phyloP scores from a whole-genome alignment of 2,113 vertebrate species.

The Xyrauchen texanus region DNA sequence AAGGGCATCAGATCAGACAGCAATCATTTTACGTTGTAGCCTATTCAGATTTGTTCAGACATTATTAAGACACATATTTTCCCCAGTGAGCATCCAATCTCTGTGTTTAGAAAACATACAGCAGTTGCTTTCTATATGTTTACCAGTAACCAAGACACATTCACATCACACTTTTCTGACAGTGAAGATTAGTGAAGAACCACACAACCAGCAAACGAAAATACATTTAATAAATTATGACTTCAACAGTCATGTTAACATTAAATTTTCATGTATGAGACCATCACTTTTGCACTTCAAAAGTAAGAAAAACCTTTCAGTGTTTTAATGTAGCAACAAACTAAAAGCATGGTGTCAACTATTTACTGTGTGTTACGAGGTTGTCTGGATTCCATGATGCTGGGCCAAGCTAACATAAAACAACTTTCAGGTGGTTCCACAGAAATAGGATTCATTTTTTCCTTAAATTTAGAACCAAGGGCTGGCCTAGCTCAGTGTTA shows the following conservation, averaged over 20 bases:
- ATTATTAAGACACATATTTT: slow-evolving; percentile 37
- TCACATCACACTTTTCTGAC: slow-evolving; percentile 27
- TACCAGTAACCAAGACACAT: slow-evolving; percentile 33
- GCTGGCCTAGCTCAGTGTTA: slow-evolving; percentile 26
- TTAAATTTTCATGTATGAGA: neutral
- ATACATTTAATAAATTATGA: slow-evolving; percentile 3
- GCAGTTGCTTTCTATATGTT: slow-evolving; percentile 21
- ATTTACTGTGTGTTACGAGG: neutral
- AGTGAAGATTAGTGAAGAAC: neutral
- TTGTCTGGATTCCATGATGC: neutral
- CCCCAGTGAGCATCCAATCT: slow-evolving; percentile 30
- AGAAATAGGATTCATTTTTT: slow-evolving; percentile 11
- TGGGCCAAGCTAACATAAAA: neutral
- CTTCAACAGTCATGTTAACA: neutral
- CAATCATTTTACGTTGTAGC: slow-evolving; percentile 33
- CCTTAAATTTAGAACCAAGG: slow-evolving; percentile 57
- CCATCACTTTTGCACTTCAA: neutral
- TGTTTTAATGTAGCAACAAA: neutral
- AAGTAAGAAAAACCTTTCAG: neutral
- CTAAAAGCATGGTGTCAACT: neutral
- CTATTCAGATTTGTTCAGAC: slow-evolving; percentile 44
- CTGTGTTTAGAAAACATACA: slow-evolving; percentile 26
- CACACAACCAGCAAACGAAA: slow-evolving; percentile 15
- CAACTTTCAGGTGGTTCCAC: slow-evolving; percentile 15
- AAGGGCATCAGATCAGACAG: slow-evolving; percentile 26